Evolutionary conservation across 53 echinoderm and acorn worm species (phyloP), one percentile per base, ranked within the genome.

Genomic region (Pentamera pediparva): DNA sequence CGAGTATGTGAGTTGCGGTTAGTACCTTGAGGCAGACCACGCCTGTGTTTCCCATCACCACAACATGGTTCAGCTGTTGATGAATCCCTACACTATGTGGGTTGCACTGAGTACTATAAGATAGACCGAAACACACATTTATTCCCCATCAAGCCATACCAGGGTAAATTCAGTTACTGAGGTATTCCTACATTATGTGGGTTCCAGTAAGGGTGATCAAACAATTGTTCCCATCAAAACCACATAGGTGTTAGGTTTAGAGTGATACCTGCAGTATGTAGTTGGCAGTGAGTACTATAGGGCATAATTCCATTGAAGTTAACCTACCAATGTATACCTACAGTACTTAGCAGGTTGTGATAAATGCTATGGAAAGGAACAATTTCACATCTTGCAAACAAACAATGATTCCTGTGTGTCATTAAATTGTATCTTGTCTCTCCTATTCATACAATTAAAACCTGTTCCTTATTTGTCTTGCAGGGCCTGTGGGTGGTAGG

Each of bases 11-110:
- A 91, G 89, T 98, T 37, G 85, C 91, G 36, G 89, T 88, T 28
- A 98, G 91, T 54, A 98, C 98, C 29, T 86, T 98, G 91, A 81
- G 98, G 65, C 91, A 90, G 67, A 98, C 98, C n/a, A 88, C 98
- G 6, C 91, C 88, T 50, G 81, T 92, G 39, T 98, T 98, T 63
- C 98, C 98, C 49, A 91, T 98, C 51, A 91, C 98, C 90, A 91
- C 0, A 91, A 98, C 43, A 91, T 91, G 86, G 98, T 89, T 93
- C 62, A 59, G 86, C 25, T 26, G 3, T 53, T 18, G 21, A 2
- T 7, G 13, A 15, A 45, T 1, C 47, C 1, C 13, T 1, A 12
- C 1, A 45, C n/a, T 12, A n/a, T 45, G n/a, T 45, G 47, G 47
- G n/a, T 45, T 15, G 13, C 47, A 45, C 13, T 12, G 47, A n/a